phyloP scores from a whole-genome alignment of 2,888 invertebrate species.

The Antheraea yamamai region DNA sequence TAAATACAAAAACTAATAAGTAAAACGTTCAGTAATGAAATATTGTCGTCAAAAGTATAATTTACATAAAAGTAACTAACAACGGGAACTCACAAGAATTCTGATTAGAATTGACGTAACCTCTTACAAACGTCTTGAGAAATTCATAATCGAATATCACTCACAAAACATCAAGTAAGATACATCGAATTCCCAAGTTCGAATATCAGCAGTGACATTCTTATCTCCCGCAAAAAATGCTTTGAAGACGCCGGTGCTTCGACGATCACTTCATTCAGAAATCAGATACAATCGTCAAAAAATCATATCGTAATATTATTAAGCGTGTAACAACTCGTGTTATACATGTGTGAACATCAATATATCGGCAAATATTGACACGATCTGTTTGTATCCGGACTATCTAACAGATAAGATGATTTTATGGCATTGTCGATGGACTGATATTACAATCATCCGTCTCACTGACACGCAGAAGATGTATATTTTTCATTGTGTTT shows the following conservation, averaged over 20 bases:
- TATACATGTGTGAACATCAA: conserved; percentile 58
- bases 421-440: conserved; percentile 31
- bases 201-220: conserved; percentile 12
- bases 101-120: background rate
- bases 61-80: background rate
- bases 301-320: conserved; percentile 28
- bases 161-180: background rate
- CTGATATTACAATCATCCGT: conserved; percentile 19
- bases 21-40: no score
- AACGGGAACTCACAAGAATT: background rate
- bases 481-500: no score
- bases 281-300: conserved; percentile 34
- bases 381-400: conserved; percentile 52
- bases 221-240: conserved; percentile 20
- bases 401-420: conserved; percentile 58
- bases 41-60: background rate
- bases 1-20: no score
- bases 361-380: conserved; percentile 60
- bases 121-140: background rate
- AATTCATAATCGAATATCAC: background rate
- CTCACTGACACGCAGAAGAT: conserved; percentile 9
- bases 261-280: conserved; percentile 36
- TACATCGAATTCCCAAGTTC: conserved; percentile 16
- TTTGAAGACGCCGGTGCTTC: conserved; percentile 28
- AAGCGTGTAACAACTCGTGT: conserved; percentile 47